These are phyloP conservation scores for Syrrhaptes paradoxus DNA, from an alignment of 2,113 vertebrate species.

Conservation along the genomic window DNA sequence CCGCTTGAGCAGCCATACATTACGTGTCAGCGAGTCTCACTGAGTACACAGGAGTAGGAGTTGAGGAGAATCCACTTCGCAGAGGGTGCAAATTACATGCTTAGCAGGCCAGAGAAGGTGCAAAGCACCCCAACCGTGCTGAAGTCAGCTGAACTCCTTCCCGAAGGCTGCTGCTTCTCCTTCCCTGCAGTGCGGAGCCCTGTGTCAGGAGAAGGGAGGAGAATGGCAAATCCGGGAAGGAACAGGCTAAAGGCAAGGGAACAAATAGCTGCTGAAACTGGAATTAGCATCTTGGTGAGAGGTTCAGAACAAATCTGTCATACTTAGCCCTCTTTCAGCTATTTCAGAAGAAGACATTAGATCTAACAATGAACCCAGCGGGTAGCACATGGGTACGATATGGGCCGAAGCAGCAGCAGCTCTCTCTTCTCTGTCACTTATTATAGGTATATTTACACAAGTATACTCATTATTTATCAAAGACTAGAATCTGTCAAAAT, in stretches of 20 bases:
- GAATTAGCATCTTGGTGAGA: conserved; percentile 7
- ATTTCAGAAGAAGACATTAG: background rate
- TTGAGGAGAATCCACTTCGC: background rate
- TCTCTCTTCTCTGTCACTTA: background rate
- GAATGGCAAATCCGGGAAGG: background rate
- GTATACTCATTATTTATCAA: background rate
- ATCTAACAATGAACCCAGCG: background rate
- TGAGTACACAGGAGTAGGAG: background rate
- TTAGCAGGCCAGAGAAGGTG: background rate
- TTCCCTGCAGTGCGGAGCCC: background rate
- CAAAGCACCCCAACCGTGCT: background rate
- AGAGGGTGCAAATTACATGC: background rate
- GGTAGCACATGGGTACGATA: background rate
- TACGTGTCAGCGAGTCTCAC: background rate
- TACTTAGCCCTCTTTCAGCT: background rate
- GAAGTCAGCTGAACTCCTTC: background rate
- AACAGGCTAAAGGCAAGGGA: background rate
- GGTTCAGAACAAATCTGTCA: conserved; percentile 4
- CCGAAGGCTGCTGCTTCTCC: background rate
- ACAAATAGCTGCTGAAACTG: conserved; percentile 4
- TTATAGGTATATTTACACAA: background rate
- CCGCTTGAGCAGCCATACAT: background rate
- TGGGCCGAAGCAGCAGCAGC: background rate
- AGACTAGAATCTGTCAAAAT: background rate
- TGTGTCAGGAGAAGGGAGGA: rapidly evolving